phyloP scores from a whole-genome alignment of 2,113 vertebrate genomes.

The Hylia prasina region DNA sequence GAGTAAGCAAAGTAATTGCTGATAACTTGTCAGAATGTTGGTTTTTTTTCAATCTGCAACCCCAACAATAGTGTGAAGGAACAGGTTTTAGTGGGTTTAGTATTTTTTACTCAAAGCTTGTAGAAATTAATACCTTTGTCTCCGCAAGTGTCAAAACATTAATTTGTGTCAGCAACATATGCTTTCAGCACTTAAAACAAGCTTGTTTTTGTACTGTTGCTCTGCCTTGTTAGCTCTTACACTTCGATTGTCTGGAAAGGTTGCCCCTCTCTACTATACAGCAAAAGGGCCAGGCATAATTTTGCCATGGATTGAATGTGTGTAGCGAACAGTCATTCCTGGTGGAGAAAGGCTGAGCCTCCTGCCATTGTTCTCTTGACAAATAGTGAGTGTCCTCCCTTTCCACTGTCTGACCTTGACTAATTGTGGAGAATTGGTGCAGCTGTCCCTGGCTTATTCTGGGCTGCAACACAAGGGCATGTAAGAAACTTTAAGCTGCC shows the following conservation, averaged over 20 bases:
- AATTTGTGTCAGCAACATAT: constrained; percentile 68
- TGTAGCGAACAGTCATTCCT: constrained; percentile 11
- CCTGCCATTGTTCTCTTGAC: constrained; percentile 73
- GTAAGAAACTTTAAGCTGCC: constrained; percentile 62
- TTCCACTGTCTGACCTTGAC: constrained; percentile 77
- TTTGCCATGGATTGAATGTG: constrained; percentile 47
- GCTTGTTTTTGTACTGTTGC: constrained; percentile 57
- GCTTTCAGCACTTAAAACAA: constrained; percentile 70
- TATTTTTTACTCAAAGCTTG: not conserved
- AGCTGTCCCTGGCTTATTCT: constrained; percentile 73
- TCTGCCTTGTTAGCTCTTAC: constrained; percentile 50
- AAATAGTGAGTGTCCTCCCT: constrained; percentile 76
- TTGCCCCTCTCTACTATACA: constrained; percentile 17
- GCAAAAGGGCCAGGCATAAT: constrained; percentile 36
- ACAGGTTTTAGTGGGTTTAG: not conserved
- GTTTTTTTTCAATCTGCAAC: not conserved
- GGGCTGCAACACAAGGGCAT: not conserved
- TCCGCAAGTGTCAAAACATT: constrained; percentile 39
- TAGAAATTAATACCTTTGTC: not conserved
- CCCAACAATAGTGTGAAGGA: not conserved
- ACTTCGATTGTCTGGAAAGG: constrained; percentile 24
- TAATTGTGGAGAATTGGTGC: constrained; percentile 77
- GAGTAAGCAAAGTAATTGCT: not conserved
- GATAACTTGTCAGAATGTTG: not conserved
- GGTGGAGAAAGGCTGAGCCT: constrained; percentile 37